A percentile compares a stretch with the other conserved stretches of the same genome.
Conservation (phyloP, 2,113 vertebrate species). For the Cariama cristata region DNA sequence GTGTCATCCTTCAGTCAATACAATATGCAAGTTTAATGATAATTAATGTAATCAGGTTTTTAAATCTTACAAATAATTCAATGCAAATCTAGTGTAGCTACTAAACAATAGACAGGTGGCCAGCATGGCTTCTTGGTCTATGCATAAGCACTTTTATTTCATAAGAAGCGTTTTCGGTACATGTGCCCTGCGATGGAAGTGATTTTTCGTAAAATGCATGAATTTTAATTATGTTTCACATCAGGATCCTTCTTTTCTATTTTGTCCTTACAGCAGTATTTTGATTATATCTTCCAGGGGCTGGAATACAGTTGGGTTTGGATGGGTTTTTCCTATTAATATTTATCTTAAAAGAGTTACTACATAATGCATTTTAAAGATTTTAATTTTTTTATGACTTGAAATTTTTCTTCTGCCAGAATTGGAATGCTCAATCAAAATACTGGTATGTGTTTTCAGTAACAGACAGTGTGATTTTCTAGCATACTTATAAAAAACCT, state of each 20-base stretch:
- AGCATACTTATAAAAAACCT: background rate
- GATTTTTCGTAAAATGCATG: background rate
- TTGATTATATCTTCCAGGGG: background rate
- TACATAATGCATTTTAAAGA: background rate
- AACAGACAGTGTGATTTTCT: background rate
- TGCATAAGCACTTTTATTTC: background rate
- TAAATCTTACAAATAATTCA: background rate
- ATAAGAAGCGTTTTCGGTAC: background rate
- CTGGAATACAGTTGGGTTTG: background rate
- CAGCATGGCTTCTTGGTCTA: background rate
- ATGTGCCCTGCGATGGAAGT: background rate
- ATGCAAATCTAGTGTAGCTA: background rate
- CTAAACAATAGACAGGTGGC: background rate
- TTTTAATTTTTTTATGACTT: background rate
- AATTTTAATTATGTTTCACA: background rate
- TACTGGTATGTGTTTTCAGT: background rate
- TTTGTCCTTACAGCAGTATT: background rate
- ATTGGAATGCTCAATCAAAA: background rate
- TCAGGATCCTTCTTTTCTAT: background rate
- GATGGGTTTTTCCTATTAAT: fast-evolving
- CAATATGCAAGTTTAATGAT: background rate
- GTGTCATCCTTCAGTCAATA: background rate
- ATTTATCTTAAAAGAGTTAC: background rate
- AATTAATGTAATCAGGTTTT: background rate
- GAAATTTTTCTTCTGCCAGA: background rate